phyloP scores from a whole-genome alignment of 2,113 vertebrate species.

The Callipepla squamata region DNA sequence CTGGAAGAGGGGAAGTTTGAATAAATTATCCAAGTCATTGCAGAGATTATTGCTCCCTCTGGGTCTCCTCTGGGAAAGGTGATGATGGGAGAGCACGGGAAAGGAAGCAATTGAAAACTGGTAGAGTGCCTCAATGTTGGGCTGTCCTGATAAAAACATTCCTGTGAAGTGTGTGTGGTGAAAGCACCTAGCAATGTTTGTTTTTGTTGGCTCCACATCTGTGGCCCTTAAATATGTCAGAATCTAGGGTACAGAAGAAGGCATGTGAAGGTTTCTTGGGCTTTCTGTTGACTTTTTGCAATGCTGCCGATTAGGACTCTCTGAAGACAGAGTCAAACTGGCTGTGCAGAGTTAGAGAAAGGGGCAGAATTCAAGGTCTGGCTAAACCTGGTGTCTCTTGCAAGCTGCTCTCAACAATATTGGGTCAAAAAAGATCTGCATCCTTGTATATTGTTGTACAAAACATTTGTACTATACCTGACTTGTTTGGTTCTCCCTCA shows the following conservation, averaged over 20 bases:
- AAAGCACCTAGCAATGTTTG: not conserved
- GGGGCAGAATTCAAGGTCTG: not conserved
- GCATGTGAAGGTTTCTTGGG: not conserved
- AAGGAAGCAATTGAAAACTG: not conserved
- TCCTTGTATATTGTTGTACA: accelerated
- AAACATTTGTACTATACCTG: not conserved
- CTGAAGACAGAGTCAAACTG: not conserved
- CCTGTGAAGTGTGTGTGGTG: not conserved
- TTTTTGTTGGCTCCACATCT: not conserved
- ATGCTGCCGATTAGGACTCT: not conserved
- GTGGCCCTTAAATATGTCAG: not conserved
- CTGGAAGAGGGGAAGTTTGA: not conserved
- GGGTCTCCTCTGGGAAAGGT: not conserved
- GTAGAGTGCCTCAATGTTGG: accelerated
- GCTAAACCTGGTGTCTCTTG: accelerated
- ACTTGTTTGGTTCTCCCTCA: accelerated
- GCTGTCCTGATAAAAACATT: not conserved
- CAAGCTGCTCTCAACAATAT: accelerated
- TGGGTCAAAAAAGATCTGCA: not conserved
- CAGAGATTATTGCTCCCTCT: not conserved
- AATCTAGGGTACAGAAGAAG: not conserved
- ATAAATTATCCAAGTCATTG: not conserved
- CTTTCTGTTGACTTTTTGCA: not conserved
- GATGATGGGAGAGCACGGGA: not conserved
- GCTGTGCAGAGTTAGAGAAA: not conserved